A percentile compares a stretch with the other conserved stretches of the same genome.
These are phyloP conservation scores for Drosophila simulans DNA, from an alignment of 1,140 invertebrate species.

Conservation along the genomic window DNA sequence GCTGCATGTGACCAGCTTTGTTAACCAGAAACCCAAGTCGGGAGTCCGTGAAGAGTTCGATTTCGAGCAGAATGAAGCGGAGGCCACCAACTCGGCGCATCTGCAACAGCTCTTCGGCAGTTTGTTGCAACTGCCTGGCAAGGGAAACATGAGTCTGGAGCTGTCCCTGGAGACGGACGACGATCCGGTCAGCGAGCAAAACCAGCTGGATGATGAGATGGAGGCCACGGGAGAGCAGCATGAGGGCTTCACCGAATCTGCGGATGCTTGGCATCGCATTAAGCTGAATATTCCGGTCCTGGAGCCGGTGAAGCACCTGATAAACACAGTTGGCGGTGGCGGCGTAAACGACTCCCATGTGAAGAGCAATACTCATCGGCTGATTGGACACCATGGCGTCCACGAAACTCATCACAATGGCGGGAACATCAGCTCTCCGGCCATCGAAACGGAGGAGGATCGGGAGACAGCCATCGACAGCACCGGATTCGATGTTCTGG, in stretches of 20 bases:
- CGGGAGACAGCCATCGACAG: slow-evolving; percentile 74
- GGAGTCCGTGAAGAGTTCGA: slow-evolving; percentile 57
- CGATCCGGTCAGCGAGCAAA: slow-evolving; percentile 47
- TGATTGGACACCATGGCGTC: slow-evolving; percentile 60
- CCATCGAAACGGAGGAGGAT: slow-evolving; percentile 79
- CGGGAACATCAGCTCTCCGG: slow-evolving; percentile 56
- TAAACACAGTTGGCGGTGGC: slow-evolving; percentile 72
- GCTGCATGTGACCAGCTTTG: slow-evolving; percentile 62
- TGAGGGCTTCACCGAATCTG: slow-evolving; percentile 49
- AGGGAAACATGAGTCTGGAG: slow-evolving; percentile 32
- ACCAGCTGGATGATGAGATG: slow-evolving; percentile 52
- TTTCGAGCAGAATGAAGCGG: slow-evolving; percentile 64
- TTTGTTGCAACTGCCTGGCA: slow-evolving; percentile 47
- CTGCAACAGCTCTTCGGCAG: slow-evolving; percentile 58
- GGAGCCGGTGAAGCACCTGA: slow-evolving; percentile 71
- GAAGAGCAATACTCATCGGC: slow-evolving; percentile 56
- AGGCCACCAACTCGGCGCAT: slow-evolving; percentile 56
- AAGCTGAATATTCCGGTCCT: slow-evolving; percentile 72
- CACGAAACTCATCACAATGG: slow-evolving; percentile 49
- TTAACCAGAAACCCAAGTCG: slow-evolving; percentile 26
- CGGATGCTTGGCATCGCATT: slow-evolving; percentile 58
- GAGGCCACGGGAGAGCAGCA: slow-evolving; percentile 53
- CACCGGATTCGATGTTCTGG: slow-evolving; percentile 69
- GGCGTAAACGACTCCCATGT: slow-evolving; percentile 69
- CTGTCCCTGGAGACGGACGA: slow-evolving; percentile 52